phyloP scores from a whole-genome alignment of 1,140 invertebrate genomes.

The Brachionus manjavacas region DNA sequence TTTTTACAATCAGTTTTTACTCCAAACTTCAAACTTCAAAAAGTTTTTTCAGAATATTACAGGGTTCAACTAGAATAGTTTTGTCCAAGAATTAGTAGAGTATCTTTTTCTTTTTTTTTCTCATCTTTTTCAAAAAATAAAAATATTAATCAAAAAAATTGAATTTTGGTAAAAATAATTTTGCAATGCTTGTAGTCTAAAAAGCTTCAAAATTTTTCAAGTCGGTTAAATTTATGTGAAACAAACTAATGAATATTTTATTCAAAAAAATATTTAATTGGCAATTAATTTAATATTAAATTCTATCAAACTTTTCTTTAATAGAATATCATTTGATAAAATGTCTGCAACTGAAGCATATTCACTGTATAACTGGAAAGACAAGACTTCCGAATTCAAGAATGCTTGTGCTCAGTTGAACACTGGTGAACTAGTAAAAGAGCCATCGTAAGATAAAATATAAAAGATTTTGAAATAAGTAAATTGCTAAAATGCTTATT shows the following conservation, averaged over 20 bases:
- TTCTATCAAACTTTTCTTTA: neutral
- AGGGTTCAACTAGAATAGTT: no score
- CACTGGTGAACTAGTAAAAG: constrained; percentile 80
- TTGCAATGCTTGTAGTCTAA: neutral
- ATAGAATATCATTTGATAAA: neutral
- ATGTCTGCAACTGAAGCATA: neutral
- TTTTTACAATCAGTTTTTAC: no score
- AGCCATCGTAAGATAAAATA: constrained; percentile 65
- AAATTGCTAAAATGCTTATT: constrained; percentile 15
- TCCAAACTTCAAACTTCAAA: no score
- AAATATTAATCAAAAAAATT: neutral
- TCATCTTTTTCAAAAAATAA: no score
- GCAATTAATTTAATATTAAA: neutral
- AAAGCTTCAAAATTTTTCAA: neutral
- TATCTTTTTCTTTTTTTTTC: no score
- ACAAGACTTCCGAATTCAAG: constrained; percentile 72
- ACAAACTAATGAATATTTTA: neutral
- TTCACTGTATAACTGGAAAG: constrained; percentile 64
- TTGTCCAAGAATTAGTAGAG: no score
- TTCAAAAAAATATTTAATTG: neutral
- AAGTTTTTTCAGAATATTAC: no score
- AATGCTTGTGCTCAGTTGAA: constrained; percentile 68
- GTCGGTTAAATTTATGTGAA: neutral
- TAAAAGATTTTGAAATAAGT: neutral
- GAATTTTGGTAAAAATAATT: neutral